Percentiles rank a stretch among this genome's conserved stretches.
Conservation (phyloP, 1,140 invertebrate species). For the Camponotus pennsylvanicus region DNA sequence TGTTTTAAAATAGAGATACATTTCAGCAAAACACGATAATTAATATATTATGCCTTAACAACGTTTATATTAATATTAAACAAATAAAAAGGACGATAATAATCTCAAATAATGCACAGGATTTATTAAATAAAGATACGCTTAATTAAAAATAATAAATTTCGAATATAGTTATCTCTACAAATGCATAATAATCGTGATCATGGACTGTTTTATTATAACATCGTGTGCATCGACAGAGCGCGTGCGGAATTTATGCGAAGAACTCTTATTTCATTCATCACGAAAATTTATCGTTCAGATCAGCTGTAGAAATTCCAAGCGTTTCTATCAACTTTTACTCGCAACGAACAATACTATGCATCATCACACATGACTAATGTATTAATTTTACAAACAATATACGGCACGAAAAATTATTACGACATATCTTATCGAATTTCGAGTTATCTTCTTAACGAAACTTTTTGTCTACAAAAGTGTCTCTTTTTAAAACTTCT, state of each 20-base stretch:
- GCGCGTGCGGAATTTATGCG: slow-evolving; percentile 70
- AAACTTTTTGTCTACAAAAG: neutral
- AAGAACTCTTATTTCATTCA: slow-evolving; percentile 66
- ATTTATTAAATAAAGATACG: slow-evolving; percentile 25
- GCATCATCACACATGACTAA: neutral
- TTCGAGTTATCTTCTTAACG: neutral
- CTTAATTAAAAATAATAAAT: slow-evolving; percentile 1
- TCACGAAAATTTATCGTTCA: slow-evolving; percentile 46
- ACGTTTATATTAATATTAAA: neutral
- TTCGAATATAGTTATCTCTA: slow-evolving; percentile 30
- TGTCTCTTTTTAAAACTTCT: neutral
- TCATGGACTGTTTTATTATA: slow-evolving; percentile 4
- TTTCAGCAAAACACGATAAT: neutral
- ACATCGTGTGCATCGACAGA: slow-evolving; percentile 15
- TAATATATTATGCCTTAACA: neutral
- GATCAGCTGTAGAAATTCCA: slow-evolving; percentile 18
- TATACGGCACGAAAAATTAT: neutral
- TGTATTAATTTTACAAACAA: neutral
- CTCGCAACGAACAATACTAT: neutral
- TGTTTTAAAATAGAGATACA: neutral
- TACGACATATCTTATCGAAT: neutral
- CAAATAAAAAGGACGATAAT: neutral
- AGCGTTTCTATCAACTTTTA: slow-evolving; percentile 9
- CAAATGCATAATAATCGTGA: slow-evolving; percentile 45
- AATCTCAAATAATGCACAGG: neutral